These are phyloP conservation scores for Eupithecia tripunctaria DNA, from an alignment of 2,888 invertebrate species.

Conservation along the genomic window DNA sequence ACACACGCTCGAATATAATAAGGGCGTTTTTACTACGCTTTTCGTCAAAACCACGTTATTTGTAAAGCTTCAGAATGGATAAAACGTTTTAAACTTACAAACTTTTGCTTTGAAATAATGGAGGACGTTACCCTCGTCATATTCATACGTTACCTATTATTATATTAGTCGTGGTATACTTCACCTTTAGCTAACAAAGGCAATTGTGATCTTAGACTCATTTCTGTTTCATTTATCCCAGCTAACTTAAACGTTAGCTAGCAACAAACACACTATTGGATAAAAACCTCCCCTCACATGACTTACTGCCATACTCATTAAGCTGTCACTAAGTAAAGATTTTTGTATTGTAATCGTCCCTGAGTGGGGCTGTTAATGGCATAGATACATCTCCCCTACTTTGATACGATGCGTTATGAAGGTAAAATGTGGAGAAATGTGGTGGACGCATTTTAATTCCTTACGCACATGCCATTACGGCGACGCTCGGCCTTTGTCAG, in stretches of 20 bases:
- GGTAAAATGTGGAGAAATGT: slow-evolving; percentile 38
- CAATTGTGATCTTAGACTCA: neutral
- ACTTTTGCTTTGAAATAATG: neutral
- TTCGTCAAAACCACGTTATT: slow-evolving; percentile 5
- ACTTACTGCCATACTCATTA: neutral
- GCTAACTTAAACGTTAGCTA: no score
- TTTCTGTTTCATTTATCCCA: neutral
- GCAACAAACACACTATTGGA: neutral
- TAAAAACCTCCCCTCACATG: neutral
- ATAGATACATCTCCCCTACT: neutral
- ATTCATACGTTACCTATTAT: neutral
- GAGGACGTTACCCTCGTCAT: neutral
- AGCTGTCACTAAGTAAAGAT: no score
- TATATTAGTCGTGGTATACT: neutral
- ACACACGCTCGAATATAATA: slow-evolving; percentile 18
- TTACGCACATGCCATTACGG: slow-evolving; percentile 58
- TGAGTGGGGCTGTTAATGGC: neutral
- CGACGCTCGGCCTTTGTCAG: slow-evolving; percentile 63
- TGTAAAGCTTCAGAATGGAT: neutral
- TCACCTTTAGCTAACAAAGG: neutral
- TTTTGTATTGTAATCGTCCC: no score
- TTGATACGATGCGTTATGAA: slow-evolving; percentile 14
- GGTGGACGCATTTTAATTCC: slow-evolving; percentile 58
- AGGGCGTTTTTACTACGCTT: slow-evolving; percentile 18
- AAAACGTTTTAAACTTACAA: neutral